Base-by-base conservation (phyloP, 1,140 invertebrate genomes). In the Atta cephalotes region DNA sequence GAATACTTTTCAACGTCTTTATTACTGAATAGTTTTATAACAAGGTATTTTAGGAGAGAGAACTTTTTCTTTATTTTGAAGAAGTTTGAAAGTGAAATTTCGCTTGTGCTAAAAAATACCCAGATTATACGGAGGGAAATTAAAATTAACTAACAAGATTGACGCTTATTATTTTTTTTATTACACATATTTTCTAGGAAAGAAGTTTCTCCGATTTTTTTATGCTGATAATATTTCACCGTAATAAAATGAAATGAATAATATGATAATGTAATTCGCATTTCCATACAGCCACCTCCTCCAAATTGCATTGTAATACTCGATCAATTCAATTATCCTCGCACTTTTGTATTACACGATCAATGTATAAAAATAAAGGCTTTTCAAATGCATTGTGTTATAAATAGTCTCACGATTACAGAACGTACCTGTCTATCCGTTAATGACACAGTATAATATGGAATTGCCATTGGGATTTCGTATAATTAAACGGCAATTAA, bases 401-500 rank as follows among this genome's bases (percentile, higher is more conserved):
- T 12, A 45, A 4, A 51, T 81, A 80, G n/a, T 25, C 9, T 31
- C 4, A 45, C 21, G 21, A 80, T 80, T 80, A 39, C 9, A 58
- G 16, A 58, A 3, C 14, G 16, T 7, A 10, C 4, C 1, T 82
- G 12, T 35, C 31, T 35, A 35, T 6, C 5, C 0, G 5, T 35
- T 35, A 35, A 35, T 35, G 31, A 35, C 5, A 35, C 31, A 45
- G 9, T 45, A 45, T 10, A 35, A 10, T 25, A 25, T 45, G 39
- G 9, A 45, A 45, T 45, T 45, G 9, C 3, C 3, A 18, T 62
- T 82, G 9, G 1, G 35, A 49, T n/a, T 25, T 60, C 10, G 14
- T 16, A 12, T 74, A 51, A 84, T 74, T 62, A 84, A 21, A 53
- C n/a, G 35, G 16, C 56, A 62, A 74, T 76, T 82, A 82, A 74